A percentile compares a stretch with the other conserved stretches of the same genome.
Conservation (phyloP, 2,888 invertebrate species). For the Drosophila acutilabella region DNA sequence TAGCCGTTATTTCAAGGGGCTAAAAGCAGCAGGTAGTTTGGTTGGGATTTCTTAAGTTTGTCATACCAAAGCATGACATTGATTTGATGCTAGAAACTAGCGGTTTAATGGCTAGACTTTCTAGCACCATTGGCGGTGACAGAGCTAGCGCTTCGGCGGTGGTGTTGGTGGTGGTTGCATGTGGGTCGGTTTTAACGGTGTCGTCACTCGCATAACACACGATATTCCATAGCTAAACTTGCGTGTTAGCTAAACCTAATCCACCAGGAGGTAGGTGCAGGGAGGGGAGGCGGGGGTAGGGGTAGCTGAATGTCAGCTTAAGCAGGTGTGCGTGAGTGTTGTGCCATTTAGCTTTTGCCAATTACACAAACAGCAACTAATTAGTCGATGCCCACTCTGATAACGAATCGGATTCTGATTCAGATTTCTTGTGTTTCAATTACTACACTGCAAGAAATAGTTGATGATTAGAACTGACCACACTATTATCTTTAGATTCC, state of each 20-base stretch:
- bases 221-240: slow-evolving; percentile 64
- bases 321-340: slow-evolving; percentile 44
- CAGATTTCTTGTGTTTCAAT: slow-evolving; percentile 8
- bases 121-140: too few relatives aligned
- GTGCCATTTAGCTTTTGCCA: slow-evolving; percentile 57
- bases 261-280: slow-evolving; percentile 42
- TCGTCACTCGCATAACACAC: slow-evolving; percentile 53
- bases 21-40: too few relatives aligned
- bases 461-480: too few relatives aligned
- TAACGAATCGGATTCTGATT: slow-evolving; percentile 17
- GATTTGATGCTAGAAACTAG: too few relatives aligned
- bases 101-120: too few relatives aligned
- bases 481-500: too few relatives aligned
- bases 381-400: slow-evolving; percentile 22
- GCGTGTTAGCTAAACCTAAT: slow-evolving; percentile 81
- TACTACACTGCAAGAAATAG: too few relatives aligned
- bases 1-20: too few relatives aligned
- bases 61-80: too few relatives aligned
- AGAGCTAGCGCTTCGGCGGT: not conserved
- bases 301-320: slow-evolving; percentile 66
- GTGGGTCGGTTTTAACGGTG: slow-evolving; percentile 69
- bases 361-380: slow-evolving; percentile 37
- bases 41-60: too few relatives aligned
- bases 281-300: slow-evolving; percentile 2
- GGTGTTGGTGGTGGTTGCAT: slow-evolving; percentile 51